Evolutionary conservation across 2,888 invertebrate species (phyloP).

Genomic region (Acronicta psi): DNA sequence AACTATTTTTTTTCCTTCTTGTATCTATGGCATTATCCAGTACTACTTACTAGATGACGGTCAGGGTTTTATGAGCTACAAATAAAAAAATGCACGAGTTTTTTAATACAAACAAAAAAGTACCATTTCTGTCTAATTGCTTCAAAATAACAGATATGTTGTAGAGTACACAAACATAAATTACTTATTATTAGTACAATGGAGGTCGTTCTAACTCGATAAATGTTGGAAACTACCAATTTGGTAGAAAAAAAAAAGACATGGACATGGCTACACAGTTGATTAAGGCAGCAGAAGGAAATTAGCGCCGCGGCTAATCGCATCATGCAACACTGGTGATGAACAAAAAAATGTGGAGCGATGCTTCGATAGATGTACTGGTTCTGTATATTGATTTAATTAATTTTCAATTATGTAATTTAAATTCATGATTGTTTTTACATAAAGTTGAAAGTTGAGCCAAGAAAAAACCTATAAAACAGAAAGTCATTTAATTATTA

Average conservation of each 20-base stretch:
- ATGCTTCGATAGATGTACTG: constrained; percentile 18
- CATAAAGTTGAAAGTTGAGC: too few relatives aligned
- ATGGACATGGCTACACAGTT: constrained; percentile 52
- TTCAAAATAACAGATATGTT: constrained; percentile 11
- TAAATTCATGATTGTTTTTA: not conserved
- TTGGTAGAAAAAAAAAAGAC: constrained; percentile 51
- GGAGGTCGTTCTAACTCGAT: constrained; percentile 47
- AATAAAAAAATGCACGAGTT: not conserved
- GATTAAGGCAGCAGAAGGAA: constrained; percentile 58
- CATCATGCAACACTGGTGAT: constrained; percentile 60
- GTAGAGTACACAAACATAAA: constrained; percentile 22
- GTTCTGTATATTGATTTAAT: constrained; percentile 44
- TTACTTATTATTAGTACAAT: constrained; percentile 24
- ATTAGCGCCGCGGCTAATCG: constrained; percentile 60
- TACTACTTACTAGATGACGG: too few relatives aligned
- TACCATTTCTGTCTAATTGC: not conserved
- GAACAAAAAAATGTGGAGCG: constrained; percentile 48
- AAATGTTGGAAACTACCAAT: constrained; percentile 57
- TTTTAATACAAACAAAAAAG: not conserved
- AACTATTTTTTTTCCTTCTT: too few relatives aligned
- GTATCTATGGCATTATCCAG: too few relatives aligned
- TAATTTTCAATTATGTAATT: too few relatives aligned
- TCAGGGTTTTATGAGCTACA: too few relatives aligned
- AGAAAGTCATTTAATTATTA: too few relatives aligned
- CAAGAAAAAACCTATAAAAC: too few relatives aligned